Conservation (phyloP, 2,888 invertebrate genomes). For the Nomada ruficornis region DNA sequence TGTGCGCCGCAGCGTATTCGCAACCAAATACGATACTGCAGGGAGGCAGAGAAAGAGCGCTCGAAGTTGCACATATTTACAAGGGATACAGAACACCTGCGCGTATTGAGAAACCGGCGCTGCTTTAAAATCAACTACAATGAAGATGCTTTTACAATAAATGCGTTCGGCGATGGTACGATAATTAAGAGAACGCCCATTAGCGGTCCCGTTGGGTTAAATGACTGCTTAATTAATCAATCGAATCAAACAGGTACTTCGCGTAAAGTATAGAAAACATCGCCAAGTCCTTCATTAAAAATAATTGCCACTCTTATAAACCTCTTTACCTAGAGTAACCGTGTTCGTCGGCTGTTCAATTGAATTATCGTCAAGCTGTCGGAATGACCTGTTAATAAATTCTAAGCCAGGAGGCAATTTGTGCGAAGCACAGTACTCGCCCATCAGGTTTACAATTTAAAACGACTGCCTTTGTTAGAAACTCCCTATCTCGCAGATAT, state of each 20-base stretch:
- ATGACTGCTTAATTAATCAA: slow-evolving; percentile 1
- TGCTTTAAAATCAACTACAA: slow-evolving; percentile 22
- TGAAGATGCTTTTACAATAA: slow-evolving; percentile 23
- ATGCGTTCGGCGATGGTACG: slow-evolving; percentile 27
- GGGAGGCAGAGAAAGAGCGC: neutral
- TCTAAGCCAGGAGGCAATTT: too few species aligned
- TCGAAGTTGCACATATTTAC: slow-evolving; percentile 16
- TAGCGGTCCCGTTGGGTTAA: slow-evolving; percentile 31
- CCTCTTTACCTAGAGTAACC: too few species aligned
- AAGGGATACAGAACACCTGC: neutral
- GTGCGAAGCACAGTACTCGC: too few species aligned
- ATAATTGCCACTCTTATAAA: neutral
- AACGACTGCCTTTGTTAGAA: neutral
- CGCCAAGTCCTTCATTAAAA: neutral
- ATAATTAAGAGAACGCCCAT: slow-evolving; percentile 46
- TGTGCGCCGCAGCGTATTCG: slow-evolving; percentile 14
- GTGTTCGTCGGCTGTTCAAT: too few species aligned
- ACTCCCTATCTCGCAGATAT: neutral
- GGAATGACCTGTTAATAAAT: too few species aligned
- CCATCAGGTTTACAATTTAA: too few species aligned
- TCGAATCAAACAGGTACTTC: neutral
- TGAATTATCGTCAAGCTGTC: too few species aligned
- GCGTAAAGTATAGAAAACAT: neutral
- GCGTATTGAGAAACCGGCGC: neutral
- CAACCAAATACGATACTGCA: neutral